phyloP scores from a whole-genome alignment of 2,113 vertebrate species.

The Gadus macrocephalus region DNA sequence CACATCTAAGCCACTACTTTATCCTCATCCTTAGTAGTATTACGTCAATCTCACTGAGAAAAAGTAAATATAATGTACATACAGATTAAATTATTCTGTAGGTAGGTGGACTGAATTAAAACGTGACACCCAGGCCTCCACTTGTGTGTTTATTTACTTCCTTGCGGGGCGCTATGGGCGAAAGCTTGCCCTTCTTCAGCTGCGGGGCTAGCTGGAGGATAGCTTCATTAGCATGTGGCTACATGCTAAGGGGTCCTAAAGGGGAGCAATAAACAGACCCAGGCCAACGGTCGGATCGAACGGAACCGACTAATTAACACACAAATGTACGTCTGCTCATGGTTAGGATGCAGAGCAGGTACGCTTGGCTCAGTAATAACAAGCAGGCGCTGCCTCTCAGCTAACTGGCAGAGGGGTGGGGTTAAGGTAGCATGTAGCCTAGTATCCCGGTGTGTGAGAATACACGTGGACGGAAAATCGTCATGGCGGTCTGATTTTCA shows the following conservation, averaged over 20 bases:
- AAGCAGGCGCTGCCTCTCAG: not conserved
- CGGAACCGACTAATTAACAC: conserved; percentile 40
- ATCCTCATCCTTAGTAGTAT: too few relatives aligned
- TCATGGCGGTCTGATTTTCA: too few relatives aligned
- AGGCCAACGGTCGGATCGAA: conserved; percentile 39
- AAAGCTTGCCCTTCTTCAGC: conserved; percentile 33
- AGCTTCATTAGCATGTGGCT: conserved; percentile 43
- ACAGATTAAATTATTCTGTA: too few relatives aligned
- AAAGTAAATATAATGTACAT: too few relatives aligned
- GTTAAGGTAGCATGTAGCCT: not conserved
- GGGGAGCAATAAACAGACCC: conserved; percentile 52
- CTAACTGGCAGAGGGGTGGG: conserved; percentile 2
- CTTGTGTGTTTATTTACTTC: not conserved
- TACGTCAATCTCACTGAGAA: too few relatives aligned
- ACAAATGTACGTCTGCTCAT: conserved; percentile 2
- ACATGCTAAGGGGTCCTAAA: conserved; percentile 33
- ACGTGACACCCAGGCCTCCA: not conserved
- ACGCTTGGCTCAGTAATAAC: not conserved
- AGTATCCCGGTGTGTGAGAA: too few relatives aligned
- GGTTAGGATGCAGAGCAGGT: conserved; percentile 24
- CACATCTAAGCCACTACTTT: too few relatives aligned
- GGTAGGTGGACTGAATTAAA: conserved; percentile 7
- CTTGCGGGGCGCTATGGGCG: not conserved
- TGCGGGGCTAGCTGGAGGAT: conserved; percentile 41
- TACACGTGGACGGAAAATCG: too few relatives aligned